Evolutionary conservation across 2,113 vertebrate genomes (phyloP).

Genomic region (Leptodactylus fuscus): DNA sequence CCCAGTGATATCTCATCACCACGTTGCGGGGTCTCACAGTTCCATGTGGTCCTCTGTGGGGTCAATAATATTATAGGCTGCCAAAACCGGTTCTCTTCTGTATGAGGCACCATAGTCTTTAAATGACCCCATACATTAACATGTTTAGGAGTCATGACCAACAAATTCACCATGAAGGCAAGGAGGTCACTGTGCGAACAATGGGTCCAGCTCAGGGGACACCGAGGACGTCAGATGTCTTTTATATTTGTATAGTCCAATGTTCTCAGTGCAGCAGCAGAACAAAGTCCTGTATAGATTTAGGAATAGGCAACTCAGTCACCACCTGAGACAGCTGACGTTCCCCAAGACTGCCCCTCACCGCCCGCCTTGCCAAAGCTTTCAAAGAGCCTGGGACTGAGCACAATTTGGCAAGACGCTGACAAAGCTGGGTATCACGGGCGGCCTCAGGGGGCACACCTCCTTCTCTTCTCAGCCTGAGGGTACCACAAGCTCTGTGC

Average conservation of each 20-base stretch:
- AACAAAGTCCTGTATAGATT: constrained; percentile 89
- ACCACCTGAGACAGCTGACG: constrained; percentile 88
- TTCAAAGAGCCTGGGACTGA: constrained; percentile 83
- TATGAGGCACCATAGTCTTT: not conserved
- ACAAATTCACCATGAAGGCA: not conserved
- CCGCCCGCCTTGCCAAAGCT: constrained; percentile 83
- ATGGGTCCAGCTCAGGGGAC: not conserved
- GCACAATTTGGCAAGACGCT: constrained; percentile 82
- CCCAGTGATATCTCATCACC: too few species aligned
- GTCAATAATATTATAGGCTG: not conserved
- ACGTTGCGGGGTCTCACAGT: not conserved
- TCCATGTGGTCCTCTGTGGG: not conserved
- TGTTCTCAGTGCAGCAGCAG: constrained; percentile 80
- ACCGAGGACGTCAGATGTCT: not conserved
- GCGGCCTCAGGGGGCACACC: constrained; percentile 85
- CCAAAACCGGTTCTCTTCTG: not conserved
- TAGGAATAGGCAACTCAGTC: constrained; percentile 88
- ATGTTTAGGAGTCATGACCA: not conserved
- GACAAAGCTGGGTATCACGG: constrained; percentile 88
- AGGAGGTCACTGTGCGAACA: not conserved
- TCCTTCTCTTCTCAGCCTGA: constrained; percentile 86
- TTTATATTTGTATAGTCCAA: not conserved
- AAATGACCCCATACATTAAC: not conserved
- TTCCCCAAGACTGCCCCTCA: constrained; percentile 86
- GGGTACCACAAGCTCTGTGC: constrained; percentile 81